Base-by-base conservation (phyloP, 2,797 vertebrate species). In the Myioborus melanocephalus region DNA sequence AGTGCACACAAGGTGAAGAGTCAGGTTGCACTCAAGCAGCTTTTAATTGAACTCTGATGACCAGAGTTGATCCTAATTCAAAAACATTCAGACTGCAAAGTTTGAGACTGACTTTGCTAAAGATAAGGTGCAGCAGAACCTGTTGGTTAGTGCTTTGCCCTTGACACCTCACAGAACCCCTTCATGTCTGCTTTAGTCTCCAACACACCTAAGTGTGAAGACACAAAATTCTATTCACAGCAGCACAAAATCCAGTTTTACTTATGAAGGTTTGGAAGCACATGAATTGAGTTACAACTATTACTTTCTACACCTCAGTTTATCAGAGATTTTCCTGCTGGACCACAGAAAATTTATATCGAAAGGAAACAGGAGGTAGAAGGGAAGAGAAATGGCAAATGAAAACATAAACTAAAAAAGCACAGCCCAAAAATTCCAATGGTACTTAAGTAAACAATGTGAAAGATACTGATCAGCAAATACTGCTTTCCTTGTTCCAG, bases 371-470 rank as follows among this genome's bases (percentile, higher is more conserved):
- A 96, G 72, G 75, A 71, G 84, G 82, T 63, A 76, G 47, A 63
- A 86, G 14, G 86, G 86, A 96, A 95, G 49, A 92, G 87, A 93
- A 95, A 95, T 43, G 50, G 76, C 90, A 95, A 94, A 94, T 35
- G 80, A 80, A 92, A 95, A 92, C 50, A 94, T 73, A 76, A 92
- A 89, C 53, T 89, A 65, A 78, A 76, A 77, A 55, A 52, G 14
- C 41, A 69, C 47, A 59, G 35, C 18, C 35, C 50, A 13, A 75
- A 73, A 93, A 93, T 87, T 95, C 81, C 84, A 89, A 10, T 3
- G 3, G 39, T 23, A 55, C 30, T 75, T 56, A 65, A 92, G 61
- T 55, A 93, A 93, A 96, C 78, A 93, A 75, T 43, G 56, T 50
- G 73, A 79, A 87, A 89, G 92, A 96, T 87, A 95, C 27, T 30